Base-by-base conservation (phyloP, 2,113 vertebrate genomes). In the Charina bottae region DNA sequence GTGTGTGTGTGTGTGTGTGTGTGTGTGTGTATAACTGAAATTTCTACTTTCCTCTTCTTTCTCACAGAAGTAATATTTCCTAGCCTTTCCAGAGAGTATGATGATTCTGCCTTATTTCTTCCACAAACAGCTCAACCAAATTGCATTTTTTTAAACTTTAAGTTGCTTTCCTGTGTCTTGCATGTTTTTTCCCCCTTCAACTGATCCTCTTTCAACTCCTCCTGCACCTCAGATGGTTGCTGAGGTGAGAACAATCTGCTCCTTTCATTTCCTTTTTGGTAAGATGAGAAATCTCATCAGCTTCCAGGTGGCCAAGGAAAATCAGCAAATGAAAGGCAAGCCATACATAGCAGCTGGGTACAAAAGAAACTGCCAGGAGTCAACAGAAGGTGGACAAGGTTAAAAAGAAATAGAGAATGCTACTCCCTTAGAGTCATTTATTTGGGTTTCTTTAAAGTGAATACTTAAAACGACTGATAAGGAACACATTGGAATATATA, bases 111-210 rank as follows among this genome's bases (percentile, higher is more conserved):
- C 58, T 24, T 28, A 37, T 84, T 85, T 37, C 56, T n/a, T 24
- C 72, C 56, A 49, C 33, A 46, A 58, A 84, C 15, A 62, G 53
- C 53, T 58, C 64, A 56, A 56, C 33, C 58, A 83, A 83, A 86
- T 68, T 24, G 49, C 46, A 55, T 62, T 90, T 62, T 37, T 49
- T n/a, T 33, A 49, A 49, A 49, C 49, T n/a, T 91, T 49, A 49
- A 11, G 13, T 93, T 93, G 28, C 94, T 93, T 26, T 93, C 60
- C 21, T 89, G 83, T 26, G 10, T 89, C 87, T 84, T 83, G 53
- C 4, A n/a, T 90, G 0, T 92, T 64, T 93, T 85, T 37, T 15
- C n/a, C 49, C 42, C 6, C 15, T 49, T 37, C 19, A 58, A 1
- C 88, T 83, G 53, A 78, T 83, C n/a, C 62, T 0, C 28, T 90